These are phyloP conservation scores for Allygus modestus DNA, from an alignment of 2,888 invertebrate species.

Conservation along the genomic window DNA sequence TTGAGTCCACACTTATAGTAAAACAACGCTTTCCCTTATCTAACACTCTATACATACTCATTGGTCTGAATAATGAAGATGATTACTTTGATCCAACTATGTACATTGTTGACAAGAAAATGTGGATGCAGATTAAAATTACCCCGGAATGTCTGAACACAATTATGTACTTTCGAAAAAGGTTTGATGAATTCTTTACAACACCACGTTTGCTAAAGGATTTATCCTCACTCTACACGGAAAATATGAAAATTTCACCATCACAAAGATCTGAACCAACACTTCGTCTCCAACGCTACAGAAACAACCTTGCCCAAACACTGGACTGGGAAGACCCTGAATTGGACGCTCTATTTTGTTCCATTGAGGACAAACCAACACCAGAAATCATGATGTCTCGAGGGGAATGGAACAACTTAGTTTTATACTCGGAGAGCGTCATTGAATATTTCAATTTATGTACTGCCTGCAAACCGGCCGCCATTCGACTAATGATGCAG, in stretches of 20 bases:
- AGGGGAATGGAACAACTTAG: background rate
- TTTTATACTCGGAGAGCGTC: background rate
- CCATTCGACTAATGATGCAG: background rate
- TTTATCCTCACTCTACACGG: background rate
- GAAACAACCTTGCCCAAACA: background rate
- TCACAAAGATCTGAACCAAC: background rate
- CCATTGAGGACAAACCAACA: background rate
- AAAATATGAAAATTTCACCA: background rate
- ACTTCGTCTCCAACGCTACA: background rate
- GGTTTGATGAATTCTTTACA: background rate
- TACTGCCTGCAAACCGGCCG: background rate
- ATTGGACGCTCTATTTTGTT: background rate
- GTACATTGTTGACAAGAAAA: background rate
- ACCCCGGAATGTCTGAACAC: background rate
- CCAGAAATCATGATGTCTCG: background rate
- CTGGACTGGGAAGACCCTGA: background rate
- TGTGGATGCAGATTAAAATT: background rate
- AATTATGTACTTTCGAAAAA: background rate
- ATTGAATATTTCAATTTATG: background rate
- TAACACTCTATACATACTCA: background rate
- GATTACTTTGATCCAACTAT: background rate
- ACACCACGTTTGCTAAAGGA: background rate
- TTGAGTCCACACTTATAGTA: background rate
- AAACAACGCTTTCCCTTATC: background rate
- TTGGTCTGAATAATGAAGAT: background rate